Conservation (phyloP, 1,140 invertebrate genomes). For the Pseudomyrmex gracilis region DNA sequence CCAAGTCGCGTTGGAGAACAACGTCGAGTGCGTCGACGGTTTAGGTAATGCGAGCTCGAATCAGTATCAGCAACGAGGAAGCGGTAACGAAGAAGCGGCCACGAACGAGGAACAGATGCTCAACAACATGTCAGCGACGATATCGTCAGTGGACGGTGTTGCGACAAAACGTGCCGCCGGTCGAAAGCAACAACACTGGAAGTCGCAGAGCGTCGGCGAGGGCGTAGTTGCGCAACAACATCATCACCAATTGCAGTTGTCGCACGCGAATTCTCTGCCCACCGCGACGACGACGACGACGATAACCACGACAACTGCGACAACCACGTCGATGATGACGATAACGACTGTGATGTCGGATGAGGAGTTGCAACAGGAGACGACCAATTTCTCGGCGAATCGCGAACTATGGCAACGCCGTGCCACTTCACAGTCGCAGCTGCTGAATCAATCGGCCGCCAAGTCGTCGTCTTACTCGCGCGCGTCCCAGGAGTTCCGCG, state of each 20-base stretch:
- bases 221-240: slow-evolving; percentile 52
- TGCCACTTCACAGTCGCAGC: slow-evolving; percentile 86
- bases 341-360: slow-evolving; percentile 12
- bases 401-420: slow-evolving; percentile 88
- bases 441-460: slow-evolving; percentile 75
- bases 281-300: slow-evolving; percentile 23
- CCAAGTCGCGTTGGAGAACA: slow-evolving; percentile 31
- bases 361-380: slow-evolving; percentile 46
- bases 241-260: slow-evolving; percentile 61
- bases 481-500: slow-evolving; percentile 83
- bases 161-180: slow-evolving; percentile 72
- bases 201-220: slow-evolving; percentile 84
- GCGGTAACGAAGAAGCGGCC: slow-evolving; percentile 67
- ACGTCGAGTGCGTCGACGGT: slow-evolving; percentile 17
- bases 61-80: slow-evolving; percentile 57
- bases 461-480: slow-evolving; percentile 80
- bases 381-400: slow-evolving; percentile 84
- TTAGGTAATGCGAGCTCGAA: background rate
- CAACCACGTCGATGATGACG: background rate
- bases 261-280: slow-evolving; percentile 51
- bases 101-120: slow-evolving; percentile 37
- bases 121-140: slow-evolving; percentile 24
- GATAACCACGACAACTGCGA: slow-evolving; percentile 17
- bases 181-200: slow-evolving; percentile 83
- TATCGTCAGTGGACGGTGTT: slow-evolving; percentile 67